These are phyloP conservation scores for Lithosia quadra DNA, from an alignment of 2,888 invertebrate genomes.

Conservation along the genomic window DNA sequence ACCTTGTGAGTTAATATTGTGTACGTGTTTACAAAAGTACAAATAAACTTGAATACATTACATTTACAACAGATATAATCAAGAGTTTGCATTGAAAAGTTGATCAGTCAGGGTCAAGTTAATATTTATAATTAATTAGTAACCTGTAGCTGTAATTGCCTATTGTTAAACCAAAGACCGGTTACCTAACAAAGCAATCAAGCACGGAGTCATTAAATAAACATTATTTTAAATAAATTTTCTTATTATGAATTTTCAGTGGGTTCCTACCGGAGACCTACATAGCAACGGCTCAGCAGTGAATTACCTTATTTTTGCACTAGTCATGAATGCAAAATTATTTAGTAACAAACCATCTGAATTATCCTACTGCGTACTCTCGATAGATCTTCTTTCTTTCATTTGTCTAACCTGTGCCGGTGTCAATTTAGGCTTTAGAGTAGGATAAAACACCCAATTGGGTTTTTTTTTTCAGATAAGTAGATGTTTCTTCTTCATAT, in stretches of 20 bases:
- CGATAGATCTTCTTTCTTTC: background rate
- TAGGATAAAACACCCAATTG: too few species aligned
- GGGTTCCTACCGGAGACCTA: too few species aligned
- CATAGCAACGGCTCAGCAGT: background rate
- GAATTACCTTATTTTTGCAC: background rate
- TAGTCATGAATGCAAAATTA: background rate
- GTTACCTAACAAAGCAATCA: conserved; percentile 17
- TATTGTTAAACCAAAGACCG: conserved; percentile 34
- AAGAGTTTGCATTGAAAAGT: conserved; percentile 67
- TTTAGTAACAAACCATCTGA: background rate
- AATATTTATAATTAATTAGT: conserved; percentile 57
- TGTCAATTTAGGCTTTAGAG: too few species aligned
- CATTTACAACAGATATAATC: conserved; percentile 52
- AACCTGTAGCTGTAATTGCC: conserved; percentile 46
- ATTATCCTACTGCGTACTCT: background rate
- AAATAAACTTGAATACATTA: conserved; percentile 40
- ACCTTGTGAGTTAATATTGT: conserved; percentile 36
- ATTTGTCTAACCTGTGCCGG: too few species aligned
- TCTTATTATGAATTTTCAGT: background rate
- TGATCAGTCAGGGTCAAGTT: conserved; percentile 64
- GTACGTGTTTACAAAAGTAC: conserved; percentile 37
- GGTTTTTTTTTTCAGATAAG: too few species aligned
- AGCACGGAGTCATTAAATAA: conserved; percentile 10
- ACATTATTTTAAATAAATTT: background rate
- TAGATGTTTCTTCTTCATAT: too few species aligned